Evolutionary conservation across 2,888 invertebrate species (phyloP).

Genomic region (Eupithecia vulgata): DNA sequence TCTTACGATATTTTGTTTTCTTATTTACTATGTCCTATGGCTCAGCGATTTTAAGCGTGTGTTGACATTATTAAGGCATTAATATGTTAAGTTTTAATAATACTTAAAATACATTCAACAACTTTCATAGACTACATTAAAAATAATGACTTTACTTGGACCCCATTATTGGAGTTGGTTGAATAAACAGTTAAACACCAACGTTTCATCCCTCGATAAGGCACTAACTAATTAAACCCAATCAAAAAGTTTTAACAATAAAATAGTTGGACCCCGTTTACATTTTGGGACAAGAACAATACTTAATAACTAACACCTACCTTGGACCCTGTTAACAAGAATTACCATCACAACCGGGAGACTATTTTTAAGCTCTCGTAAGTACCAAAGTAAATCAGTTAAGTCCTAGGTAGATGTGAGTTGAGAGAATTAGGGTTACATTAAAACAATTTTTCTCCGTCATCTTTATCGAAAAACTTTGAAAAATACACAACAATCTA

Average conservation of each 20-base stretch:
- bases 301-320: neutral
- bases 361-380: neutral
- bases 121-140: neutral
- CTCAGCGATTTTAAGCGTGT: neutral
- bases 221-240: no score
- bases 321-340: neutral
- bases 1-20: neutral
- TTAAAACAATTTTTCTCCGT: no score
- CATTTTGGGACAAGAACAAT: neutral
- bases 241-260: no score
- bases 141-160: neutral
- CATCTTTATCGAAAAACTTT: no score
- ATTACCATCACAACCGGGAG: neutral
- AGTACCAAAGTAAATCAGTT: neutral
- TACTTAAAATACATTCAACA: neutral
- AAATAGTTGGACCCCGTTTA: constrained; percentile 1
- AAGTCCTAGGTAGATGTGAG: no score
- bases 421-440: no score
- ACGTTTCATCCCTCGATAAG: no score
- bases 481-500: no score
- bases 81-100: neutral
- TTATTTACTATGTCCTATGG: neutral
- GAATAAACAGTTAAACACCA: no score
- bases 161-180: neutral
- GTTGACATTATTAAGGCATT: neutral